phyloP scores from a whole-genome alignment of 1,140 invertebrate genomes.

The Sycobia sp. region DNA sequence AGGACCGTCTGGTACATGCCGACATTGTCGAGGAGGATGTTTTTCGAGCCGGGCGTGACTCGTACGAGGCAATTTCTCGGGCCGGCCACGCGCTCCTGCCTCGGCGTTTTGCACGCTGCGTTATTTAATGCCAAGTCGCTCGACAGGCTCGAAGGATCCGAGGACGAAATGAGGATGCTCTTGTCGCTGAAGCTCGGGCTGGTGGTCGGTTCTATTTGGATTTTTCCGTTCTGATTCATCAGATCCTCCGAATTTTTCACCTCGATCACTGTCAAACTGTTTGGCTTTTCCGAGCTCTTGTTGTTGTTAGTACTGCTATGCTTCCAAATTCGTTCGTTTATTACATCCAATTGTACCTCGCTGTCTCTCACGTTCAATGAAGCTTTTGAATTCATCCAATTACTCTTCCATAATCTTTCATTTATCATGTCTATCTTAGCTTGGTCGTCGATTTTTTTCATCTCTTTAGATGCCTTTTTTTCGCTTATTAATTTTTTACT shows the following conservation, averaged over 20 bases:
- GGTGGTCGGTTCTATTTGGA: slow-evolving; percentile 42
- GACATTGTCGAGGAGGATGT: slow-evolving; percentile 77
- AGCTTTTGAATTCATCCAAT: slow-evolving; percentile 45
- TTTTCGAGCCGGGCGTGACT: slow-evolving; percentile 75
- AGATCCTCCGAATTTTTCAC: slow-evolving; percentile 47
- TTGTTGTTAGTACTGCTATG: slow-evolving; percentile 16
- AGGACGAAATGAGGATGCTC: slow-evolving; percentile 54
- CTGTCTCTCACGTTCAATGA: slow-evolving; percentile 14
- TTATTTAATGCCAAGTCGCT: slow-evolving; percentile 46
- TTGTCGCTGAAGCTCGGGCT: slow-evolving; percentile 58
- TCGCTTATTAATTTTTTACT: slow-evolving; percentile 18
- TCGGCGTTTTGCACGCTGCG: slow-evolving; percentile 33
- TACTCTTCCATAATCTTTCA: slow-evolving; percentile 56
- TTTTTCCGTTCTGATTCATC: slow-evolving; percentile 35
- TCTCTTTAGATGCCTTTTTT: slow-evolving; percentile 33
- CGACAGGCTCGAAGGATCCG: slow-evolving; percentile 57
- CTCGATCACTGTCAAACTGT: slow-evolving; percentile 52
- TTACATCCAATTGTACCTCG: slow-evolving; percentile 49
- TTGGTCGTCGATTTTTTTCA: slow-evolving; percentile 28
- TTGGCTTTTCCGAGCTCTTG: slow-evolving; percentile 26
- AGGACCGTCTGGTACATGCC: slow-evolving; percentile 69
- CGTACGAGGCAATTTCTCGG: slow-evolving; percentile 75
- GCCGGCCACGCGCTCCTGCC: slow-evolving; percentile 59
- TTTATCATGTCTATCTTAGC: slow-evolving; percentile 53
- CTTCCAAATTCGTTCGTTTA: slow-evolving; percentile 56